Conservation (phyloP, 1,140 invertebrate genomes). For the Rhopalosiphum padi region DNA sequence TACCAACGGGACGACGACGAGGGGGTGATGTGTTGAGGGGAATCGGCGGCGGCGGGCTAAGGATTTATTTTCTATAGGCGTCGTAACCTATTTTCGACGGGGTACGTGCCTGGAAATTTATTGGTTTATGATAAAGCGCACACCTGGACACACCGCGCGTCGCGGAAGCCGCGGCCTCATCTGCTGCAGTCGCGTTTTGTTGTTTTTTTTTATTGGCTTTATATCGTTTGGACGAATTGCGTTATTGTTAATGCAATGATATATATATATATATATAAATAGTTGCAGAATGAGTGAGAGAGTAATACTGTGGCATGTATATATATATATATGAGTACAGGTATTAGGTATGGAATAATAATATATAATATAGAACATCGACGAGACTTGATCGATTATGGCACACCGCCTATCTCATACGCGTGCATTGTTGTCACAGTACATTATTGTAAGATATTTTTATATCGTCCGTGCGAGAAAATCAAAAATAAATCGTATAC, state of each 20-base stretch:
- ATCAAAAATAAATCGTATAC: background rate
- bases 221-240: constrained; percentile 28
- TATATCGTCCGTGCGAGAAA: background rate
- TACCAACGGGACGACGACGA: background rate
- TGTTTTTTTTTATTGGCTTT: constrained; percentile 4
- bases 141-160: constrained; percentile 20
- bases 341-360: background rate
- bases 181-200: background rate
- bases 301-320: background rate
- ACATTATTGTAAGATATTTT: background rate
- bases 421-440: background rate
- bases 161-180: background rate
- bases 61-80: background rate
- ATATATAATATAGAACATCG: constrained; percentile 6
- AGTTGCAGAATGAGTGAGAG: background rate
- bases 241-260: background rate
- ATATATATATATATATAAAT: background rate
- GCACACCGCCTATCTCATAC: background rate
- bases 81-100: constrained; percentile 16
- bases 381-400: background rate
- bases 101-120: constrained; percentile 39
- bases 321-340: background rate
- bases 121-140: constrained; percentile 30
- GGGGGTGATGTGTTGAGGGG: background rate
- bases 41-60: background rate